Percentiles rank a stretch among this genome's conserved stretches.
Conservation (phyloP, 1,140 invertebrate species). For the Camponotus pennsylvanicus region DNA sequence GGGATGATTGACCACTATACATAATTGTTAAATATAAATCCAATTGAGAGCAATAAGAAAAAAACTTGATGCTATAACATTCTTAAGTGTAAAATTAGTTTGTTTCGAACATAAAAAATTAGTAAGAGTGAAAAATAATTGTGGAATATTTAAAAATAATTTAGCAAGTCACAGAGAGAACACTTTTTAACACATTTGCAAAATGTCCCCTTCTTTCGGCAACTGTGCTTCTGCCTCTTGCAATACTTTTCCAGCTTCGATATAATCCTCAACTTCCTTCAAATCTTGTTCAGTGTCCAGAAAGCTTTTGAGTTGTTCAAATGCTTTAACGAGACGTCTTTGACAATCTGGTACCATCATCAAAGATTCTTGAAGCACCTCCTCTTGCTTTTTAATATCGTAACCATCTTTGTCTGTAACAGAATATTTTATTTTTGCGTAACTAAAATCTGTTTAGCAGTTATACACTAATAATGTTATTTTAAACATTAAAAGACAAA, state of each 20-base stretch:
- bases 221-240: conserved; percentile 91
- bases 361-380: conserved; percentile 94
- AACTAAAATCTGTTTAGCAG: background rate
- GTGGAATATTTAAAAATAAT: conserved; percentile 23
- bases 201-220: conserved; percentile 78
- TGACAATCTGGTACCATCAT: conserved; percentile 97
- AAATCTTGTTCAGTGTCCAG: conserved; percentile 92
- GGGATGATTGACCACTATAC: conserved; percentile 55
- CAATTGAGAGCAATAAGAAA: conserved; percentile 9
- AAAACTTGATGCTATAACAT: conserved; percentile 36
- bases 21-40: conserved; percentile 39
- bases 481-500: background rate
- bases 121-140: conserved; percentile 55
- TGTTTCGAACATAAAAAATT: conserved; percentile 25
- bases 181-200: conserved; percentile 77
- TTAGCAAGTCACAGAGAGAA: conserved; percentile 5
- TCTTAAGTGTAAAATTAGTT: conserved; percentile 59
- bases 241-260: conserved; percentile 89
- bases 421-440: conserved; percentile 22
- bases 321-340: conserved; percentile 91
- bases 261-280: conserved; percentile 91
- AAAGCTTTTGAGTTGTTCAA: conserved; percentile 91
- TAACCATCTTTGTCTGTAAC: conserved; percentile 92
- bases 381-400: conserved; percentile 94
- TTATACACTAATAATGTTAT: background rate